A percentile compares a stretch with the other conserved stretches of the same genome.
phyloP scores from a whole-genome alignment of 1,140 invertebrate species.

The Tenebrio molitor region DNA sequence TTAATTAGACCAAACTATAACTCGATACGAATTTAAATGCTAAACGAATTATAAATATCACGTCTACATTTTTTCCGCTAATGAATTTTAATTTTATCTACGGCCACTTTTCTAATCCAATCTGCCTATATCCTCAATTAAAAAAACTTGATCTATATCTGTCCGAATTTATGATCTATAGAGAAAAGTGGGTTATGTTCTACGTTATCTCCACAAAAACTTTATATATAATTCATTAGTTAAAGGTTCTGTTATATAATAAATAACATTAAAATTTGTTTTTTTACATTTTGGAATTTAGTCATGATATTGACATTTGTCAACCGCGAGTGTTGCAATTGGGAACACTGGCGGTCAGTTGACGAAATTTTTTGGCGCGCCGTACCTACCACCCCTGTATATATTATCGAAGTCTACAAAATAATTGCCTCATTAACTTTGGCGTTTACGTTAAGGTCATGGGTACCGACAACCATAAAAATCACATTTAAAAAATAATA shows the following conservation, averaged over 20 bases:
- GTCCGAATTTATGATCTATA: constrained; percentile 40
- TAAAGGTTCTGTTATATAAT: constrained; percentile 39
- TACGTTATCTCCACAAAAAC: constrained; percentile 23
- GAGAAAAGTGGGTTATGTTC: constrained; percentile 32
- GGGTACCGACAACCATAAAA: constrained; percentile 12
- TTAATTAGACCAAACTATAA: constrained; percentile 19
- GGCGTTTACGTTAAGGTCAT: constrained; percentile 14
- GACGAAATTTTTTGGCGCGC: neutral
- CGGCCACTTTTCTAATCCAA: constrained; percentile 2
- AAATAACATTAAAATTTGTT: constrained; percentile 30
- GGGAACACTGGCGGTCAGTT: neutral
- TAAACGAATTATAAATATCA: constrained; percentile 28
- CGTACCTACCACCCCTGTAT: too few relatives aligned
- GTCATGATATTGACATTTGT: constrained; percentile 37
- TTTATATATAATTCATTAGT: constrained; percentile 40
- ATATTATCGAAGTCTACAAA: neutral
- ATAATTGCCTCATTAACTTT: constrained; percentile 13
- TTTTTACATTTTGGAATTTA: constrained; percentile 25
- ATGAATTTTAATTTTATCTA: constrained; percentile 39
- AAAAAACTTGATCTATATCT: constrained; percentile 40
- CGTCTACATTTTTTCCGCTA: constrained; percentile 15
- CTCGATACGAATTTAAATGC: constrained; percentile 24
- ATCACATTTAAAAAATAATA: constrained; percentile 29
- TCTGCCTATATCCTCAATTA: constrained; percentile 35
- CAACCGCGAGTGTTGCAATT: neutral